Percentiles rank a stretch among this genome's conserved stretches.
Conservation (phyloP, 2,797 vertebrate genomes). For the Thripadectes ignobilis region DNA sequence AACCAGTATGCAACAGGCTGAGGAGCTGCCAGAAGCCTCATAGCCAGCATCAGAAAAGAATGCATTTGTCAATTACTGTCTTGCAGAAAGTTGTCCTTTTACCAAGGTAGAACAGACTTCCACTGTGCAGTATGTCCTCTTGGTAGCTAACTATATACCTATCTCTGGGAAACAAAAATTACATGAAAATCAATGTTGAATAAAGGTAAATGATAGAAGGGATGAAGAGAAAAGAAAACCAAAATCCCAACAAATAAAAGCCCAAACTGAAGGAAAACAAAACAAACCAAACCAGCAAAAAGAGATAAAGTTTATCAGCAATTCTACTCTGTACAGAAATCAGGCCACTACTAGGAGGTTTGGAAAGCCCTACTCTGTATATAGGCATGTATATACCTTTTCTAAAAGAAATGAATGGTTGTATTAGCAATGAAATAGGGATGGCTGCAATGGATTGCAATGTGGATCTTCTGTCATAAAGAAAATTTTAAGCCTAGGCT, state of each 20-base stretch:
- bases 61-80: rapidly evolving
- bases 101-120: neutral
- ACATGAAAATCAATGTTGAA: neutral
- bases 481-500: neutral
- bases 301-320: neutral
- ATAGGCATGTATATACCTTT: neutral
- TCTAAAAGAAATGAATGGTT: neutral
- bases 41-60: neutral
- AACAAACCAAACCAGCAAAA: neutral
- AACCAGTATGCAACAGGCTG: neutral
- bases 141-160: neutral
- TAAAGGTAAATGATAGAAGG: neutral
- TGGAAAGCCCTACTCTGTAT: neutral
- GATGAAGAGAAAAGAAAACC: neutral
- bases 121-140: neutral
- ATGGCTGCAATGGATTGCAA: neutral
- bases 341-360: neutral
- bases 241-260: rapidly evolving
- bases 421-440: neutral
- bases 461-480: neutral
- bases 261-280: neutral
- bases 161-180: neutral
- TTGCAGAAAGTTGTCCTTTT: neutral
- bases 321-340: neutral
- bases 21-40: neutral